Percentiles rank a stretch among this genome's conserved stretches.
These are phyloP conservation scores for Zaprionus taronus DNA, from an alignment of 1,140 invertebrate genomes.

Conservation along the genomic window DNA sequence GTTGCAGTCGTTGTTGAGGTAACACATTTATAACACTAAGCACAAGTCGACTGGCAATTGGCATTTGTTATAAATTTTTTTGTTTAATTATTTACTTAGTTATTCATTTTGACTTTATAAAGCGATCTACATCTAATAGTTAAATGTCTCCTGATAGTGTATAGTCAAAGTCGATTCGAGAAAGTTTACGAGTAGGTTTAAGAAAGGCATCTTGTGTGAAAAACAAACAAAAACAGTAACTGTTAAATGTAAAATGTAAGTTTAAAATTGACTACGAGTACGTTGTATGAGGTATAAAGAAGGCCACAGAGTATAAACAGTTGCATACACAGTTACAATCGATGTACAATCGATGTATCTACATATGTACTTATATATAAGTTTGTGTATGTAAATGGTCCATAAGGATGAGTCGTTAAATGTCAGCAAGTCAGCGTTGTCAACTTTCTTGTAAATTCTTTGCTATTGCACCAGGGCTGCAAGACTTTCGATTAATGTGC, in stretches of 20 bases:
- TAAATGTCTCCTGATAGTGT: conserved; percentile 32
- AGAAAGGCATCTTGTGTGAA: conserved; percentile 75
- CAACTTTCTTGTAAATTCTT: conserved; percentile 50
- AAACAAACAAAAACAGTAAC: conserved; percentile 23
- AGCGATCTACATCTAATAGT: conserved; percentile 32
- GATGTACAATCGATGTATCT: conserved; percentile 10
- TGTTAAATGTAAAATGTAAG: conserved; percentile 19
- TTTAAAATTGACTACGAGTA: conserved; percentile 81
- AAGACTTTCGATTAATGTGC: not conserved
- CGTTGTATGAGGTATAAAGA: conserved; percentile 82
- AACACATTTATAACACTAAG: conserved; percentile 53
- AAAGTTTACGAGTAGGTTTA: conserved; percentile 60
- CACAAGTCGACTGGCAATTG: conserved; percentile 60
- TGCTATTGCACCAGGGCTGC: not conserved
- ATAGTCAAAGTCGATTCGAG: conserved; percentile 57
- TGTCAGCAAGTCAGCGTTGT: conserved; percentile 72
- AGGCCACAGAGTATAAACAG: conserved; percentile 79
- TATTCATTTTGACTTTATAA: conserved; percentile 23
- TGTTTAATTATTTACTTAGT: conserved; percentile 28
- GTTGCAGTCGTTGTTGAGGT: conserved; percentile 27
- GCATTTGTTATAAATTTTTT: conserved; percentile 30
- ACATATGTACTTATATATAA: conserved; percentile 44
- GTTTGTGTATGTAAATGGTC: conserved; percentile 64
- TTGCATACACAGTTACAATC: conserved; percentile 23
- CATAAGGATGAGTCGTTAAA: conserved; percentile 67